phyloP scores from a whole-genome alignment of 1,140 invertebrate species.

The Orchestia grillus region DNA sequence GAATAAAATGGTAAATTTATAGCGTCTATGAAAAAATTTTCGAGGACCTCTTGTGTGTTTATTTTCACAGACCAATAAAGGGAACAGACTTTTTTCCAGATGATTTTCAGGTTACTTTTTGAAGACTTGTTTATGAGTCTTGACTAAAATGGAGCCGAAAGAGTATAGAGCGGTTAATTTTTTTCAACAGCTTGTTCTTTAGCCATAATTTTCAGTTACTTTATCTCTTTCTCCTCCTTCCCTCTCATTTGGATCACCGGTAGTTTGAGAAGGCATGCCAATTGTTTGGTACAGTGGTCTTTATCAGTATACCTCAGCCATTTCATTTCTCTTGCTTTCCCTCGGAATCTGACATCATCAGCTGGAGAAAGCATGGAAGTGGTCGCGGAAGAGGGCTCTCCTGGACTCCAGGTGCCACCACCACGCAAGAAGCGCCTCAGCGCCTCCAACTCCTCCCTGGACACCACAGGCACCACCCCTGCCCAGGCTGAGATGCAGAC shows the following conservation, averaged over 20 bases:
- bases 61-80: no score
- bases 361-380: conserved; percentile 29
- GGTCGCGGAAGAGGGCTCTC: conserved; percentile 58
- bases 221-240: neutral
- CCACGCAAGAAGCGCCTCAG: conserved; percentile 60
- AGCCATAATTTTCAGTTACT: neutral
- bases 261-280: conserved; percentile 19
- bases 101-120: no score
- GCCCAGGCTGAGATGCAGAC: conserved; percentile 56
- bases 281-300: no score
- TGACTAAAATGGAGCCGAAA: no score
- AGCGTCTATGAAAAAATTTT: no score
- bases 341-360: no score
- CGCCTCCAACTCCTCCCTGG: conserved; percentile 34
- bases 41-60: no score
- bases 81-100: no score
- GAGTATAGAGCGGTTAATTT: no score
- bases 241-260: neutral
- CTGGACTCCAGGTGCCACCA: conserved; percentile 17
- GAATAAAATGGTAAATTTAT: no score
- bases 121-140: no score
- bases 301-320: neutral
- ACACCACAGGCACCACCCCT: conserved; percentile 41
- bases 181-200: no score
- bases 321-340: neutral